Evolutionary conservation across 1,140 invertebrate genomes (phyloP), one percentile per base, ranked within the genome.

Genomic region (Paracyclopina nana): DNA sequence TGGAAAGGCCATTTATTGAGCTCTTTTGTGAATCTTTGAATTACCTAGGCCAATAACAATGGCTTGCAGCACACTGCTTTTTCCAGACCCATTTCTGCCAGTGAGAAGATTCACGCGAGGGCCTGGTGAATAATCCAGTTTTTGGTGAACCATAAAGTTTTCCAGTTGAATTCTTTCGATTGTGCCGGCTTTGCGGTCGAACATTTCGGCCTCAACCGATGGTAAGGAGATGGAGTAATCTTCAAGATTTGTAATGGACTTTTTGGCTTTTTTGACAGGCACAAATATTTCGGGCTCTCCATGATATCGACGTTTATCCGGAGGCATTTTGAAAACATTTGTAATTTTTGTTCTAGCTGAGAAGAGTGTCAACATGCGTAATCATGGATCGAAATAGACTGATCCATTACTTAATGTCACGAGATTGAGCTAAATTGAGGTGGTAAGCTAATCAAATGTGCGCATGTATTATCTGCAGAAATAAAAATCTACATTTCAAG

Each of bases 71-170:
- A 38, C 34, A 20, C n/a, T 16, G 34, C 34, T 38, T 8, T 38
- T 38, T 9, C 34, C 34, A 3, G 34, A n/a, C 3, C 34, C 34
- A 20, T 38, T 38, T 20, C 34, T n/a, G n/a, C 34, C 34, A 38
- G n/a, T 38, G 34, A 38, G 14, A 20, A 38, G 34, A 38, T 38
- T 38, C n/a, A 38, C 20, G n/a, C 34, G 34, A 38, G 34, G 9
- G 14, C 20, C n/a, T n/a, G 20, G 34, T 3, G 20, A 5, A n/a
- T 16, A 38, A 9, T 38, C n/a, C 14, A 38, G 34, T 8, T n/a
- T 16, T 5, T n/a, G n/a, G 34, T 38, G 34, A 20, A 16, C 20
- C 34, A 38, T 38, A 20, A 38, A 38, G 34, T 38, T 38, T 5
- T n/a, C 20, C 3, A 38, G 34, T 3, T 38, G 4, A 8, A 38